Base-by-base conservation (phyloP, 2,888 invertebrate species). In the Mythimna pallens region DNA sequence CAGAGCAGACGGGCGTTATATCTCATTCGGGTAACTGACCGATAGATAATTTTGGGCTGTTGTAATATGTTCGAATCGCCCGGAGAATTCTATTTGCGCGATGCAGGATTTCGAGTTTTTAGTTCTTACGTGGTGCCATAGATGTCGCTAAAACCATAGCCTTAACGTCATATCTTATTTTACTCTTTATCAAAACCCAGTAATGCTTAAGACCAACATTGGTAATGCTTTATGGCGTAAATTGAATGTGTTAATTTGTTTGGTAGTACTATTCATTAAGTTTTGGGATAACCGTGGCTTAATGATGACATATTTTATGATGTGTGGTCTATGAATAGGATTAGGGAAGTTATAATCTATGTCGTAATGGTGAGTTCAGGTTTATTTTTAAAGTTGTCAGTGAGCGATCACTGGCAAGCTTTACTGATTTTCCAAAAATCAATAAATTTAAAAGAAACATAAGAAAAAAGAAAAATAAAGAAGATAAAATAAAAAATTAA, bases 191-290 rank as follows among this genome's bases (percentile, higher is more conserved):
- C 20, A 22, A 63, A 36, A 58, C 50, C 14, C 22, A 22, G 3
- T 64, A 73, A 65, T 25, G 12, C 43, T 34, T 65, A 25, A 54
- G 1, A 12, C 68, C 69, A 73, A 74, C 22, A 73, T 62, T 69
- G 52, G 50, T 47, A 61, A 73, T 43, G 22, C 22, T 73, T 73
- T 30, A 61, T 55, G 43, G 57, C 17, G 55, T 65, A 43, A 63
- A 66, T 12, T 36, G 7, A 12, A 70, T 47, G 66, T 64, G 78
- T 40, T 79, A 81, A 78, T 81, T 43, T 65, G 43, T 36, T 36
- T 30, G 50, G n/a, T 54, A 52, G 25, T 14, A 36, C 62, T 36
- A 22, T 78, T 54, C 30, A 71, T 78, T 52, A n/a, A 3, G 8
- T 17, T 47, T 69, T 30, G n/a, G 17, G 43, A 78, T 57, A 52